A percentile compares a stretch with the other conserved stretches of the same genome.
Evolutionary conservation across 2,113 vertebrate genomes (phyloP).

Genomic region (Asarcornis scutulata): DNA sequence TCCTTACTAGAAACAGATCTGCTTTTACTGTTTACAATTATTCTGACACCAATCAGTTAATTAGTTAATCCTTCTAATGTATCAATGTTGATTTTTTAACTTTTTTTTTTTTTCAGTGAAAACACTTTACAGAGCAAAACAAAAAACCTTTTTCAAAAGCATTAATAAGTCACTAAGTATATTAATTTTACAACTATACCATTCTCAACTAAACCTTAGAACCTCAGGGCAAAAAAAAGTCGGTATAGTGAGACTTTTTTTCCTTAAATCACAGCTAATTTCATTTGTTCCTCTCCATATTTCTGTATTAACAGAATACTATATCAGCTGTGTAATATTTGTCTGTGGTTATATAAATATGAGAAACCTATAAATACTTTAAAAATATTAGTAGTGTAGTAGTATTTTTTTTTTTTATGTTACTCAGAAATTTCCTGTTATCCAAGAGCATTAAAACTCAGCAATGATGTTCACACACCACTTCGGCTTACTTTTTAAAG

Average conservation of each 20-base stretch:
- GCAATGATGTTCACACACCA: background rate
- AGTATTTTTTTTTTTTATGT: background rate
- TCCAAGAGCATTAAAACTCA: background rate
- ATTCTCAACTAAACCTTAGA: background rate
- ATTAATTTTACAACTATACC: background rate
- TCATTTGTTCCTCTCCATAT: background rate
- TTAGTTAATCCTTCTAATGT: background rate
- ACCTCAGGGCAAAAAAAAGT: background rate
- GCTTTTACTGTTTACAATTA: background rate
- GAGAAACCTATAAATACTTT: background rate
- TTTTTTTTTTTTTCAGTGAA: background rate
- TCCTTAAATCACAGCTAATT: background rate
- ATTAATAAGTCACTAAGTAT: background rate
- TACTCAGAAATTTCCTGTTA: background rate
- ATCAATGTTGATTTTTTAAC: background rate
- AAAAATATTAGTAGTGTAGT: rapidly evolving
- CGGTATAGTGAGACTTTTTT: background rate
- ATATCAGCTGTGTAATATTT: background rate
- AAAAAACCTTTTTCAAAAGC: background rate
- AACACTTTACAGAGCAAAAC: background rate
- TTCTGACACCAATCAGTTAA: background rate
- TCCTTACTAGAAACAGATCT: conserved; percentile 33
- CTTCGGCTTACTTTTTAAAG: background rate
- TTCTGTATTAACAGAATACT: background rate
- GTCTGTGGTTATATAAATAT: background rate